Conservation (phyloP, 2,888 invertebrate species). For the Strigamia maritima region DNA sequence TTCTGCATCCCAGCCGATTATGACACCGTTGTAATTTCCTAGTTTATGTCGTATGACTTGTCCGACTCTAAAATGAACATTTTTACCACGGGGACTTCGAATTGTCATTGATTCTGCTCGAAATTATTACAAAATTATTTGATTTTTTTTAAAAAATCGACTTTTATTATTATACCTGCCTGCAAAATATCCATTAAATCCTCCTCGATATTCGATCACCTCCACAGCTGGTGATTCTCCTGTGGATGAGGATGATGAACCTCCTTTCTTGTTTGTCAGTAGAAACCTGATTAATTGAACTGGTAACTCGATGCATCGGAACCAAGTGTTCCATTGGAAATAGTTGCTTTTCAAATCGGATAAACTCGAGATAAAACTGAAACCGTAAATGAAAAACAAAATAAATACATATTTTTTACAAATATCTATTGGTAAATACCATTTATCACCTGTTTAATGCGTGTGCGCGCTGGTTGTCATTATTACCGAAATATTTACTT, state of each 20-base stretch:
- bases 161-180: constrained; percentile 42
- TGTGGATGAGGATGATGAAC: constrained; percentile 42
- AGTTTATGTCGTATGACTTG: constrained; percentile 57
- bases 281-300: constrained; percentile 24
- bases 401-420: neutral
- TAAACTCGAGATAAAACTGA: constrained; percentile 45
- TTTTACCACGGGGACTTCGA: constrained; percentile 51
- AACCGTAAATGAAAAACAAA: constrained; percentile 11
- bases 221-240: constrained; percentile 55
- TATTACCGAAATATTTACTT: constrained; percentile 46
- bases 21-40: constrained; percentile 56
- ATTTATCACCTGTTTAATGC: constrained; percentile 12
- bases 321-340: constrained; percentile 50
- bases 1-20: constrained; percentile 56
- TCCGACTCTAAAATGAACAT: constrained; percentile 56
- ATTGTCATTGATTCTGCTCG: constrained; percentile 49
- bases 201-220: constrained; percentile 50
- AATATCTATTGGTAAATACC: neutral
- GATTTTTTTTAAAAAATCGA: neutral
- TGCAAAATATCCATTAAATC: constrained; percentile 53
- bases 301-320: constrained; percentile 46
- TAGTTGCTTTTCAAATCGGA: constrained; percentile 49
- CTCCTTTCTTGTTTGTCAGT: neutral
- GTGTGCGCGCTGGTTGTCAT: constrained; percentile 36
- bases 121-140: neutral